A percentile compares a stretch with the other conserved stretches of the same genome.
These are phyloP conservation scores for Drosophila paracracens DNA, from an alignment of 2,888 invertebrate genomes.

Conservation along the genomic window DNA sequence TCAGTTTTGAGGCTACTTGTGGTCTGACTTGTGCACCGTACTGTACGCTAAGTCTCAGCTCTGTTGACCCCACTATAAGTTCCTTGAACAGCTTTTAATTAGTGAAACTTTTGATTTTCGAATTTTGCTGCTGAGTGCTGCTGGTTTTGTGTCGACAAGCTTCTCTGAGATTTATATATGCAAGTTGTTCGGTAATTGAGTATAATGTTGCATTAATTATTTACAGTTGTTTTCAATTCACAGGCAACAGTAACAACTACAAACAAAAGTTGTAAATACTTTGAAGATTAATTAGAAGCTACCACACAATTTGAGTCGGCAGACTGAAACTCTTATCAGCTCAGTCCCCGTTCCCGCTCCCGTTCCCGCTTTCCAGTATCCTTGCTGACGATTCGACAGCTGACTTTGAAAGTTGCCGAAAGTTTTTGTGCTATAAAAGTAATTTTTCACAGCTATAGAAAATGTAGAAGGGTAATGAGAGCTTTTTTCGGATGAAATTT, in stretches of 20 bases:
- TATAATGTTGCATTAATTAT: slow-evolving; percentile 78
- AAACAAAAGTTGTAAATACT: slow-evolving; percentile 76
- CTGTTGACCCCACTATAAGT: slow-evolving; percentile 34
- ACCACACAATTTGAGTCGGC: slow-evolving; percentile 35
- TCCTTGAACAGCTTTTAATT: slow-evolving; percentile 59
- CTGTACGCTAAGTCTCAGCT: not conserved
- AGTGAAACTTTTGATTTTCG: slow-evolving; percentile 64
- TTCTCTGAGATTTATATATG: slow-evolving; percentile 61
- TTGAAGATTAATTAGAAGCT: slow-evolving; percentile 71
- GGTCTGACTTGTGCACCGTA: slow-evolving; percentile 29
- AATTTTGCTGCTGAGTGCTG: slow-evolving; percentile 35
- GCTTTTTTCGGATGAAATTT: slow-evolving; percentile 6
- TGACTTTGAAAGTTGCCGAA: slow-evolving; percentile 48
- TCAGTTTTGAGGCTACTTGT: slow-evolving; percentile 29
- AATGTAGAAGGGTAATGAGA: not conserved
- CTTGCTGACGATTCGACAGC: slow-evolving; percentile 39
- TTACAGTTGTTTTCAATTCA: slow-evolving; percentile 76
- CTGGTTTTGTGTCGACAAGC: slow-evolving; percentile 20
- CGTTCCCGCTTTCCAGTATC: not conserved
- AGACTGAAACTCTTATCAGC: slow-evolving; percentile 21
- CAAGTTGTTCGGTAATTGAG: slow-evolving; percentile 72
- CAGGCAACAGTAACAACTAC: slow-evolving; percentile 43
- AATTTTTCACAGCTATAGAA: slow-evolving; percentile 48
- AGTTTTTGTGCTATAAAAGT: slow-evolving; percentile 38
- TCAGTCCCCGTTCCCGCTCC: too few species aligned